Base-by-base conservation (phyloP, 2,797 vertebrate species). In the Darevskia mixta region DNA sequence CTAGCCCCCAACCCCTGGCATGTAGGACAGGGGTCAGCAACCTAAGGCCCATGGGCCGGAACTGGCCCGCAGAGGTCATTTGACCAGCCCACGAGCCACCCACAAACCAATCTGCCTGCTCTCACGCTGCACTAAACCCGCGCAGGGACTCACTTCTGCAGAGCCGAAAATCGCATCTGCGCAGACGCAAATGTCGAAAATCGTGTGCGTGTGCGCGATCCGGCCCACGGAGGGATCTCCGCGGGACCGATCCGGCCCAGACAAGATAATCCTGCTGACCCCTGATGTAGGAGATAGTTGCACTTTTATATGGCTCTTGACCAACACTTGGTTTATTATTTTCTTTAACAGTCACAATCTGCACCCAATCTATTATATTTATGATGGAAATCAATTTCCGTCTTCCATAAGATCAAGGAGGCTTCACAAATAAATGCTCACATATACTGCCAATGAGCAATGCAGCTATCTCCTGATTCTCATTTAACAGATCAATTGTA, bases 351-450 rank as follows among this genome's bases (percentile, higher is more conserved):
- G 35, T 3, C 18, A 27, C 83, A 71, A 71, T 43, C 41, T 82
- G 49, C 64, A 69, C 41, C 79, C 27, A 80, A 80, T 89, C 89
- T 84, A 85, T 78, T 73, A 25, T 85, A 89, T 83, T 67, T 77
- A 79, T 84, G 83, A 32, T 5, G 88, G 61, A 93, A 89, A n/a
- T 1, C 18, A 81, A 55, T 86, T 86, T 67, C 38, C 45, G 1
- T 20, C 61, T 55, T 87, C 11, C 5, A 82, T 15, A 78, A 6
- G 35, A 82, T 82, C 20, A 32, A 45, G 55, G 69, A 91, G 45
- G 76, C 71, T 77, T 55, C 9, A 64, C 27, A 8, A 41, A 71
- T 58, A 8, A 41, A 71, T 58, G 2, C 45, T 71, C 29, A 79
- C 1, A 32, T 45, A 32, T 6, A 7, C 11, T 75, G 38, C 49